Evolutionary conservation across 2,888 invertebrate genomes (phyloP), one percentile per base, ranked within the genome.

Genomic region (Eupithecia abbreviata): DNA sequence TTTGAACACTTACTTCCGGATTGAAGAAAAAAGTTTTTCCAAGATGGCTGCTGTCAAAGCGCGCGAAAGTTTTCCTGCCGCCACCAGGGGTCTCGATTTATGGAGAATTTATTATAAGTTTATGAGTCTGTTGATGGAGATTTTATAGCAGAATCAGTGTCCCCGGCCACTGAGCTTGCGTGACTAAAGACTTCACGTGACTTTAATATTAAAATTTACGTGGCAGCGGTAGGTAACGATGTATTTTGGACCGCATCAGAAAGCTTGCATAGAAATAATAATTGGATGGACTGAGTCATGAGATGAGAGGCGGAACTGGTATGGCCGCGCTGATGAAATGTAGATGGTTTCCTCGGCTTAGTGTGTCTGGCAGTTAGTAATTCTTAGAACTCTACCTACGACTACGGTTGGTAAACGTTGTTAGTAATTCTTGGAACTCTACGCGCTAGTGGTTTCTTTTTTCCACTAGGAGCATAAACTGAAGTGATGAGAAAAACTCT

Each of bases 131-230:
- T 85, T 87, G 86, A 83, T 84, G 87, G 87, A 89, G 87, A 89
- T 91, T 91, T 89, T 90, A 90, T 88, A 88, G 86, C 89, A 84
- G 85, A 89, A 90, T 90, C 90, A 86, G 89, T 86, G 89, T 86
- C 86, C 92, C 87, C 90, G 90, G 87, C 91, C 90, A 90, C 85
- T 86, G 90, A 88, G 86, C 87, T 87, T 90, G 88, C 91, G 93
- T 93, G 92, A 93, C 93, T 93, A 93, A 66, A 92, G 87, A 85
- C 81, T 89, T 90, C 91, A 90, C 90, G 88, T 91, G 91, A 82
- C 90, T 89, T 89, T 90, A 86, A 90, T 87, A 92, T 58, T 62
- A 10, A 62, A 92, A 91, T 93, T 92, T 91, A 90, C 90, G 87
- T 90, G 89, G 90, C 89, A 88, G 85, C 84, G 85, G 84, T 87